phyloP scores from a whole-genome alignment of 2,888 invertebrate genomes.

The Nephrotoma flavescens region DNA sequence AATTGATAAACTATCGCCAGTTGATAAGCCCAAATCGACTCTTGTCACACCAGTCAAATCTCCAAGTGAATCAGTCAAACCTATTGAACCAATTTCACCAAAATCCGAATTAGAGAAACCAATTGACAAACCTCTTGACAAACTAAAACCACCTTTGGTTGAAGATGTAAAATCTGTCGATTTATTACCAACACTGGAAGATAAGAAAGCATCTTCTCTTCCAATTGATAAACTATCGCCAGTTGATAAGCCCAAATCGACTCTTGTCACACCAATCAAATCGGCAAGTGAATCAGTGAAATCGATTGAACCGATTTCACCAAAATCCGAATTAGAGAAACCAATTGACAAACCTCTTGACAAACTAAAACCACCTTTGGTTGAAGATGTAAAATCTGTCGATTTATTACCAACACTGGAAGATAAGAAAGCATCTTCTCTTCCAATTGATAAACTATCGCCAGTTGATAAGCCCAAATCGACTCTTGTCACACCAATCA shows the following conservation, averaged over 20 bases:
- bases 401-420: not conserved
- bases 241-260: not conserved
- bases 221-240: not conserved
- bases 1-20: not conserved
- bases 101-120: not conserved
- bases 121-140: not conserved
- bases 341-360: not conserved
- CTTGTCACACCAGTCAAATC: not conserved
- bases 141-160: not conserved
- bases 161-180: not conserved
- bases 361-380: not conserved
- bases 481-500: not conserved
- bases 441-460: not conserved
- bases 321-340: not conserved
- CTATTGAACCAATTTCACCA: not conserved
- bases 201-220: not conserved
- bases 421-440: not conserved
- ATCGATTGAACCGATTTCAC: not conserved
- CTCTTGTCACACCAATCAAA: not conserved
- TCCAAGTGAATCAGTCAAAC: not conserved
- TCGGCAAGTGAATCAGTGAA: not conserved
- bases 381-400: not conserved
- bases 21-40: conserved; percentile 11
- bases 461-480: conserved; percentile 11
- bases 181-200: not conserved